A percentile compares a stretch with the other conserved stretches of the same genome.
phyloP scores from a whole-genome alignment of 1,140 invertebrate genomes.

The Hermetia illucens region DNA sequence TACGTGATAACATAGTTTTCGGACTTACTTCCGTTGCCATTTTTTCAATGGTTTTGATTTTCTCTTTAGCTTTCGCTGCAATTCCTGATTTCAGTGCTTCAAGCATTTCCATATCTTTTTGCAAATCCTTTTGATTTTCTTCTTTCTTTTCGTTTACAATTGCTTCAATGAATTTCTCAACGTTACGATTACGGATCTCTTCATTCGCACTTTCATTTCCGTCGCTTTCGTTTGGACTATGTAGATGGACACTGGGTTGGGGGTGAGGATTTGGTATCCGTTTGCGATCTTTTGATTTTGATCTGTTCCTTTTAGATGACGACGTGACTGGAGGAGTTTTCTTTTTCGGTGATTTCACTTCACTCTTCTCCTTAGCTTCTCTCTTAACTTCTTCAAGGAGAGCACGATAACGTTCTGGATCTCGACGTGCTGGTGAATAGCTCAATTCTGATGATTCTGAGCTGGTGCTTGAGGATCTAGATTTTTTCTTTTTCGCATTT shows the following conservation, averaged over 20 bases:
- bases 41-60: constrained; percentile 34
- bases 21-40: constrained; percentile 22
- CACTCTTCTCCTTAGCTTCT: constrained; percentile 34
- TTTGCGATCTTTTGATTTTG: constrained; percentile 1
- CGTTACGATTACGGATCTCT: constrained; percentile 13
- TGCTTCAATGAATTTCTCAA: constrained; percentile 7
- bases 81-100: constrained; percentile 43
- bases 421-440: constrained; percentile 45
- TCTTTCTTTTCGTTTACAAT: constrained; percentile 16
- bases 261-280: constrained; percentile 10
- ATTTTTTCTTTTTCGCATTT: constrained; percentile 1
- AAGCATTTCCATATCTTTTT: constrained; percentile 44
- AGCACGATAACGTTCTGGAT: constrained; percentile 47
- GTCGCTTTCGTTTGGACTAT: constrained; percentile 46
- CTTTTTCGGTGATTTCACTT: constrained; percentile 9
- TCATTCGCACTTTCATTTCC: constrained; percentile 37
- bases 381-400: constrained; percentile 37
- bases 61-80: constrained; percentile 46
- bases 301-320: constrained; percentile 2
- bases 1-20: constrained; percentile 11
- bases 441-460: constrained; percentile 31
- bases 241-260: constrained; percentile 41
- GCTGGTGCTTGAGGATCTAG: background rate
- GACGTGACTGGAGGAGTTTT: constrained; percentile 7
- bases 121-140: constrained; percentile 23